Evolutionary conservation across 2,888 invertebrate genomes (phyloP).

Genomic region (Hirtodrosophila confusa): DNA sequence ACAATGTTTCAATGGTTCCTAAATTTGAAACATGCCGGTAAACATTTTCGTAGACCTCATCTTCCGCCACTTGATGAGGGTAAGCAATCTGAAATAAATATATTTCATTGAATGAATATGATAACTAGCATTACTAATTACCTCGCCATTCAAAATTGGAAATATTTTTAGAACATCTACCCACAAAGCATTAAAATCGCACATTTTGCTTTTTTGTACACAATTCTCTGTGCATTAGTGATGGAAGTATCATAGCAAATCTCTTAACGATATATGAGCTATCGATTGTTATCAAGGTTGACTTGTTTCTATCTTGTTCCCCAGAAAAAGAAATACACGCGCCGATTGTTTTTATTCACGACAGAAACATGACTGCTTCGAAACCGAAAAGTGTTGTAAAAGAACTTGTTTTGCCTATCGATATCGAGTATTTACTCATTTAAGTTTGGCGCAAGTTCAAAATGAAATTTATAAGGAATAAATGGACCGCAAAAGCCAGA

Average conservation of each 20-base stretch:
- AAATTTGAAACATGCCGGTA: slow-evolving; percentile 39
- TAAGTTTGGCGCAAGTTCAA: too few relatives aligned
- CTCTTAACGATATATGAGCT: too few relatives aligned
- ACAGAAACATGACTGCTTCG: too few relatives aligned
- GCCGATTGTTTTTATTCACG: too few relatives aligned
- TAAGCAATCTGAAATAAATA: slow-evolving; percentile 9
- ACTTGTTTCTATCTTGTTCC: too few relatives aligned
- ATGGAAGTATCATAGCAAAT: neutral
- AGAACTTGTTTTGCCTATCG: too few relatives aligned
- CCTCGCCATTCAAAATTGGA: slow-evolving; percentile 75
- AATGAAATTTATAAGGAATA: too few relatives aligned
- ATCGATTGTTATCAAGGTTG: too few relatives aligned
- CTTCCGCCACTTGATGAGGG: slow-evolving; percentile 29
- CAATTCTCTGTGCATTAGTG: slow-evolving; percentile 7
- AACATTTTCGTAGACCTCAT: slow-evolving; percentile 39
- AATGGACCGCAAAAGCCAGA: too few relatives aligned
- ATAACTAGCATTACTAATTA: slow-evolving; percentile 30
- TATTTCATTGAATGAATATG: neutral
- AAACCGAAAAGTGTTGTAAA: too few relatives aligned
- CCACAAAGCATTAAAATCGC: slow-evolving; percentile 73
- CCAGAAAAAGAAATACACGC: too few relatives aligned
- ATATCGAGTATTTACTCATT: too few relatives aligned
- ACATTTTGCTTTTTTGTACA: slow-evolving; percentile 49
- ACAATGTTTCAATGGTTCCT: slow-evolving; percentile 46
- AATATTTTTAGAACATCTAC: slow-evolving; percentile 70